Evolutionary conservation across 2,113 vertebrate genomes (phyloP), one percentile per base, ranked within the genome.

Genomic region (Ailurus styani): DNA sequence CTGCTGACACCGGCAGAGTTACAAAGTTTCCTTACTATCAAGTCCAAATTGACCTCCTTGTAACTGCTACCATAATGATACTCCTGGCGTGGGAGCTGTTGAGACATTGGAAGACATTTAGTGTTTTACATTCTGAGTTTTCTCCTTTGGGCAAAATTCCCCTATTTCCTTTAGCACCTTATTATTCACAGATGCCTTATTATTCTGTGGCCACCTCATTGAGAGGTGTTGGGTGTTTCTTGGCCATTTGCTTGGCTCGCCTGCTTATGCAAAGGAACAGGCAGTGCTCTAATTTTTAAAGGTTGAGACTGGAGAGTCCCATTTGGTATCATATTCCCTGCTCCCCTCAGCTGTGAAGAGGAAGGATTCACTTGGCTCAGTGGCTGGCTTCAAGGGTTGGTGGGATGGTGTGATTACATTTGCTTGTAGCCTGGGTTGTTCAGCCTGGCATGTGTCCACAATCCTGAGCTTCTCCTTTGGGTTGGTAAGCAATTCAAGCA

Each of bases 321-420:
- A 5, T 54, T 78, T 89, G 40, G 34, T 72, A 37, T 97, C 77
- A 92, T 81, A 40, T 50, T 97, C 85, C 83, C 37, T 96, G 14
- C 25, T 95, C 37, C 97, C 92, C 54, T 94, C 77, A 91, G 40
- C 52, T 82, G 23, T 31, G 87, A 70, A 97, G 98, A 97, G 85
- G 93, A 97, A 97, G 87, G 95, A 97, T 95, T 95, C 90, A 85
- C 37, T 62, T 82, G 78, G 78, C 34, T 75, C 68, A 6, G 0
- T 57, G 64, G 29, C 82, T 52, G 94, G 9, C 81, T 97, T 95
- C 42, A 45, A 70, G 45, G 88, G 97, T 92, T 98, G 96, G 98
- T 87, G 97, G 97, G 94, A 40, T 0, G 0, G 27, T 64, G 40
- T 97, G 95, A 90, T 98, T 97, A 94, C 79, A 87, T 94, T 98